phyloP scores from a whole-genome alignment of 2,797 vertebrate genomes.

The Onychomys torridus region DNA sequence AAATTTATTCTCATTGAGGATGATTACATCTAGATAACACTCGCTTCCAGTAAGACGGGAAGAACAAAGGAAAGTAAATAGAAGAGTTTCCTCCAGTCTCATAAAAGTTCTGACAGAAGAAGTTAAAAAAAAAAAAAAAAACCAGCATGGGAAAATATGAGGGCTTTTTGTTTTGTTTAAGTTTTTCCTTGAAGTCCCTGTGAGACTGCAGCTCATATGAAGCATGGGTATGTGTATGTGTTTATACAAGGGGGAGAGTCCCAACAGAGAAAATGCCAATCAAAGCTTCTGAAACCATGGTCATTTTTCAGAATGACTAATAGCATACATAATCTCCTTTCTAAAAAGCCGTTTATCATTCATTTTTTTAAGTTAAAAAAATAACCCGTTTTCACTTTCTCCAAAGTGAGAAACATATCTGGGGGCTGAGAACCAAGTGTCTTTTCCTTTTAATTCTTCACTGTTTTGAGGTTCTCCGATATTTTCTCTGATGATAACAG shows the following conservation, averaged over 20 bases:
- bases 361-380: constrained; percentile 71
- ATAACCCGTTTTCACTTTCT: constrained; percentile 71
- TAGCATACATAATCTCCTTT: constrained; percentile 76
- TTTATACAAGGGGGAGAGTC: constrained; percentile 83
- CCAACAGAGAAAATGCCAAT: constrained; percentile 80
- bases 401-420: constrained; percentile 33
- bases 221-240: constrained; percentile 82
- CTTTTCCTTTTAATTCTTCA: constrained; percentile 42
- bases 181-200: constrained; percentile 85
- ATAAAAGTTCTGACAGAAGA: constrained; percentile 85
- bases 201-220: constrained; percentile 82
- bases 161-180: constrained; percentile 79
- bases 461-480: constrained; percentile 51
- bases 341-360: constrained; percentile 48
- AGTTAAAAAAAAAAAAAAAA: constrained; percentile 83
- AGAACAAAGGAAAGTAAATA: constrained; percentile 85
- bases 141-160: constrained; percentile 86
- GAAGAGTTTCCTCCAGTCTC: constrained; percentile 84
- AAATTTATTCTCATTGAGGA: constrained; percentile 77
- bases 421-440: constrained; percentile 5
- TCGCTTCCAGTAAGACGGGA: constrained; percentile 79
- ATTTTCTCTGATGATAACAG: constrained; percentile 22
- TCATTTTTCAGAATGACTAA: constrained; percentile 81
- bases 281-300: constrained; percentile 75
- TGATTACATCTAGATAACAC: constrained; percentile 63